Base-by-base conservation (phyloP, 2,888 invertebrate species). In the Caenorhabditis angaria region DNA sequence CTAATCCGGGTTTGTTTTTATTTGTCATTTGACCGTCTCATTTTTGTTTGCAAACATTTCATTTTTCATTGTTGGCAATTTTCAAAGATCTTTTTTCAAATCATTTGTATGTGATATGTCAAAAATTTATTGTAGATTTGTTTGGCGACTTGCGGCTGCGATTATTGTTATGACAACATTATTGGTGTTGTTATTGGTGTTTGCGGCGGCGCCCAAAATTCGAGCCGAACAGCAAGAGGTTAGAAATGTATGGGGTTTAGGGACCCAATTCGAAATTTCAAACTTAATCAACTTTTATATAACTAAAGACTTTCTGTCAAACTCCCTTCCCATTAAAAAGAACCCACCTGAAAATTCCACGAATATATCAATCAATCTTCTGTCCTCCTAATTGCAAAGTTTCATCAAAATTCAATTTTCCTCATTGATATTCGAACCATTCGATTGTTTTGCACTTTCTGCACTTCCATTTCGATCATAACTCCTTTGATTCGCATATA, bases 41-140 rank as follows among this genome's bases (percentile, higher is more conserved):
- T 32, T 41, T 18, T 41, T 41, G 18, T 41, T 41, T 41, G 41
- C 41, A 41, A 41, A 41, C 41, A 41, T 41, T 12, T 41, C 41
- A 41, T 41, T 14, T 50, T 50, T 54, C 24, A 27, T 27, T 54
- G 25, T 54, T 22, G 8, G 10, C 24, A 24, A 25, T 27, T 54
- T 54, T 54, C 25, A 14, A 54, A 25, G 54, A 54, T 27, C 54
- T 14, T 24, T 51, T 20, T n/a, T n/a, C n/a, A n/a, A n/a, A n/a
- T n/a, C 6, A 20, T 29, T 61, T 59, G 10, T 20, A n/a, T 4
- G 5, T 28, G 2, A 22, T 18, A 25, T n/a, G n/a, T 51, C 27
- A 24, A n/a, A n/a, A n/a, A 22, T 22, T 27, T 29, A 14, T 68
- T 67, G 0, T 60, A 70, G 70, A 65, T 70, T 70, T 61, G 57